Conservation (phyloP, 2,888 invertebrate genomes). For the Tryphoninae sp. region DNA sequence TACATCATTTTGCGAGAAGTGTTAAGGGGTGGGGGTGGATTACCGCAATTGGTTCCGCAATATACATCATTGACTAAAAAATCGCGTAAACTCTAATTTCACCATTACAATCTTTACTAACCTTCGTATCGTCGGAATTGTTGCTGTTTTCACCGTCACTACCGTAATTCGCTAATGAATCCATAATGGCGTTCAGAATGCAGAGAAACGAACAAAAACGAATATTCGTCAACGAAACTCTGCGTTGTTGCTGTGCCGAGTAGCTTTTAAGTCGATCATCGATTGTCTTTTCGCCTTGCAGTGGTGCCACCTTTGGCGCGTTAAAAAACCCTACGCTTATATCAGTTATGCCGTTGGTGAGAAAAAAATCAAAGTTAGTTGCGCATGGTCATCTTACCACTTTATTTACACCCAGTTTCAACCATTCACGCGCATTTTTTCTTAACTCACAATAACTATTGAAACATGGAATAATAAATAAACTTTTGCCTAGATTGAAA, state of each 20-base stretch:
- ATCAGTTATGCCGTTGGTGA: neutral
- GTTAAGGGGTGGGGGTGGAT: neutral
- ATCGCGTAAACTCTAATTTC: neutral
- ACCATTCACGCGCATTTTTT: neutral
- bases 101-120: slow-evolving; percentile 60
- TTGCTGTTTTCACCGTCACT: slow-evolving; percentile 88
- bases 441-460: neutral
- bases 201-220: slow-evolving; percentile 38
- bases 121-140: slow-evolving; percentile 78
- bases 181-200: slow-evolving; percentile 83
- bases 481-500: too few species aligned
- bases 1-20: neutral
- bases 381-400: neutral
- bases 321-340: slow-evolving; percentile 1
- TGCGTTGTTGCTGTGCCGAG: slow-evolving; percentile 44
- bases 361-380: neutral
- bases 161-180: slow-evolving; percentile 89
- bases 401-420: neutral
- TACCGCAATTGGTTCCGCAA: slow-evolving; percentile 35
- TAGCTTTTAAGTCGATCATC: slow-evolving; percentile 34
- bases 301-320: slow-evolving; percentile 21
- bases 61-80: slow-evolving; percentile 4
- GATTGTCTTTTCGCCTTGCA: slow-evolving; percentile 44
- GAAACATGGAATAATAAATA: too few species aligned
- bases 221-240: slow-evolving; percentile 39